A percentile compares a stretch with the other conserved stretches of the same genome.
phyloP scores from a whole-genome alignment of 1,140 invertebrate species.

The Lordiphosa mommai region DNA sequence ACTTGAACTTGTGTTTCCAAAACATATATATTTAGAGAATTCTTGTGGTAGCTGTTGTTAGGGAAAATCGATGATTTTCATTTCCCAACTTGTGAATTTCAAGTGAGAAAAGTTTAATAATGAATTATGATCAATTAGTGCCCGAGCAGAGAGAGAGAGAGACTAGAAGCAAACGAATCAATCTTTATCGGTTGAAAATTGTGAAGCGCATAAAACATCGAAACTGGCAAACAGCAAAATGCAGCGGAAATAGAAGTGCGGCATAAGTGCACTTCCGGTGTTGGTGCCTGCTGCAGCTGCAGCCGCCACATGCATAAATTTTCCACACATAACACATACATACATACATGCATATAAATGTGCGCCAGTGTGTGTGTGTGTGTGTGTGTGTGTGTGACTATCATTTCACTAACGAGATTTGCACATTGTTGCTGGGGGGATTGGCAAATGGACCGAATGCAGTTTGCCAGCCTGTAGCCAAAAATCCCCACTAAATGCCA shows the following conservation, averaged over 20 bases:
- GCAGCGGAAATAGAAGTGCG: conserved; percentile 71
- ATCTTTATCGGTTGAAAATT: conserved; percentile 46
- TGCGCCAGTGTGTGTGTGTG: conserved; percentile 20
- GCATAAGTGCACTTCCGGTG: conserved; percentile 71
- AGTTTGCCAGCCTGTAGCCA: background rate
- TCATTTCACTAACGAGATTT: conserved; percentile 61
- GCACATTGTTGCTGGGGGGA: conserved; percentile 31
- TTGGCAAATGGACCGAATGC: conserved; percentile 17
- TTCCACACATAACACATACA: conserved; percentile 13
- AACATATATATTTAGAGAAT: too few relatives aligned
- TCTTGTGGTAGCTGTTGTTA: too few relatives aligned
- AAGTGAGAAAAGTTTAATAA: too few relatives aligned
- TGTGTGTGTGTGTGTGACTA: conserved; percentile 19
- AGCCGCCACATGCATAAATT: conserved; percentile 33
- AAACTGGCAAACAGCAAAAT: conserved; percentile 26
- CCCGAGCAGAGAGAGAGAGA: background rate
- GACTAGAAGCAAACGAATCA: conserved; percentile 35
- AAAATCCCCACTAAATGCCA: conserved; percentile 29
- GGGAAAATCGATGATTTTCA: too few relatives aligned
- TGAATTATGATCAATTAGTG: conserved; percentile 42
- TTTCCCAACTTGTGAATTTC: too few relatives aligned
- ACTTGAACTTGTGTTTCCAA: too few relatives aligned
- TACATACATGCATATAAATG: background rate
- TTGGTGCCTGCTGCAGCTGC: conserved; percentile 15
- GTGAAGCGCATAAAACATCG: conserved; percentile 3